Conservation (phyloP, 2,113 vertebrate genomes). For the Caranx melampygus region DNA sequence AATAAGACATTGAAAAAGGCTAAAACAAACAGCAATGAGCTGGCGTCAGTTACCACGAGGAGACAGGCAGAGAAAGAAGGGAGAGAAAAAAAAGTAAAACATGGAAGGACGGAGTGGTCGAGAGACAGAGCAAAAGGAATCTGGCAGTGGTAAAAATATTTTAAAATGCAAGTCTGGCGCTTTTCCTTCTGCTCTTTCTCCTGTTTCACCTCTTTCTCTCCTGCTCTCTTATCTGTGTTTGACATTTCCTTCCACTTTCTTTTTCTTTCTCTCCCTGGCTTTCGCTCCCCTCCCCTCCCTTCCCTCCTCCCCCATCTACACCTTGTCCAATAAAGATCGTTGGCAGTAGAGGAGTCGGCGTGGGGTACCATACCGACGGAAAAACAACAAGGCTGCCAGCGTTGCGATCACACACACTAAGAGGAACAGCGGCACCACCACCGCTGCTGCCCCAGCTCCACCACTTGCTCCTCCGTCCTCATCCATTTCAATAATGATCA, state of each 20-base stretch:
- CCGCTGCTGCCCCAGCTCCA: conserved; percentile 66
- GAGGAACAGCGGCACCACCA: conserved; percentile 87
- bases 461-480: conserved; percentile 67
- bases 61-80: conserved; percentile 47
- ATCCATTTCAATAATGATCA: conserved; percentile 87
- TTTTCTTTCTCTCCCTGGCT: conserved; percentile 17
- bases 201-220: conserved; percentile 41
- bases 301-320: conserved; percentile 79
- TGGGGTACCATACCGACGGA: conserved; percentile 89
- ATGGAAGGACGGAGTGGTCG: conserved; percentile 55
- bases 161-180: conserved; percentile 53
- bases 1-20: conserved; percentile 75
- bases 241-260: conserved; percentile 24
- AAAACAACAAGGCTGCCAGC: conserved; percentile 86
- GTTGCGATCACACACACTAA: conserved; percentile 87
- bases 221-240: conserved; percentile 24
- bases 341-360: conserved; percentile 91
- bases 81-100: conserved; percentile 36
- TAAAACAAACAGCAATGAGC: conserved; percentile 85
- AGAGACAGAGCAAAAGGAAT: conserved; percentile 69
- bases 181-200: conserved; percentile 61
- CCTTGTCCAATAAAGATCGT: conserved; percentile 92
- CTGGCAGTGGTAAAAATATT: conserved; percentile 71
- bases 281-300: conserved; percentile 28
- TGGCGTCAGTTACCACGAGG: conserved; percentile 77